Evolutionary conservation across 2,797 vertebrate genomes (phyloP), one percentile per base, ranked within the genome.

Genomic region (Paguma larvata): DNA sequence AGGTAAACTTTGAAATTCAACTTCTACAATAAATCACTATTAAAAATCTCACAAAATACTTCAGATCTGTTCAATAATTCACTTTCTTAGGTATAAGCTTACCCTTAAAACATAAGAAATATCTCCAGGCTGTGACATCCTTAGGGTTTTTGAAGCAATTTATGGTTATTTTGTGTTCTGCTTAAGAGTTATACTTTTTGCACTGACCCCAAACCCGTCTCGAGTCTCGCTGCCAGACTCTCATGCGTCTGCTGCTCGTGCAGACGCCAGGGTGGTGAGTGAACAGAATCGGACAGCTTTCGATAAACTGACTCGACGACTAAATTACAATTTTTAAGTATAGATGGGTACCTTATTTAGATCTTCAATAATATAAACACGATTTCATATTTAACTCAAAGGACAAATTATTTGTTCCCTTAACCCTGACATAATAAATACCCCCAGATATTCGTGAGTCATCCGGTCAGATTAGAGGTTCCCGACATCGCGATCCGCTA

Each of bases 31-130:
- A 98, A 98, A 80, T 95, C 23, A 80, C 94, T 96, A 27, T 82
- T 97, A 98, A 98, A 98, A 98, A 93, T 95, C 84, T 97, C 96
- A 80, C 92, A 97, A 97, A 96, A 97, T 70, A 63, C 44, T 53
- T 93, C 79, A 23, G 10, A 32, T 97, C 72, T 92, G 65, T 93
- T 95, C 80, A 96, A 96, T 67, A 86, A 48, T 90, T 80, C 91
- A 94, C 53, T 94, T 72, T 98, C 86, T 96, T 90, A 46, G 46
- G 72, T 32, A 44, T 59, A 95, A 48, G 82, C 16, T 67, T 15
- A 68, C 51, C 15, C 38, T 90, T 72, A 98, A 98, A 80, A 94
- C 78, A 97, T 68, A 93, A 98, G 79, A 96, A 98, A 94, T 94
- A 98, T 96, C 75, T 97, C 85, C 79, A 96, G 97, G 92, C 89